Evolutionary conservation across 2,888 invertebrate species (phyloP).

Genomic region (Erpobdella octoculata): DNA sequence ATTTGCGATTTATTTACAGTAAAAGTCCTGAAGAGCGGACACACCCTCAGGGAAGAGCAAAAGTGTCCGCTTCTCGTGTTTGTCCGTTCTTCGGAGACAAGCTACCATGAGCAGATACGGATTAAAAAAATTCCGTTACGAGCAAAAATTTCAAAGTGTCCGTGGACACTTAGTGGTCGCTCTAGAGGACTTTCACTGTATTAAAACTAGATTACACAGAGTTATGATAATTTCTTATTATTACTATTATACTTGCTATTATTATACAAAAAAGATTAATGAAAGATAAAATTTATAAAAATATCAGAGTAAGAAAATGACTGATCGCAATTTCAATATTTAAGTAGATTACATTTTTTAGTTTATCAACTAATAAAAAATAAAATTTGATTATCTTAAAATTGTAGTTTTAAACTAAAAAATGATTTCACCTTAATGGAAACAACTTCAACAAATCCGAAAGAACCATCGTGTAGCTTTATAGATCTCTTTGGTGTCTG

Average conservation of each 20-base stretch:
- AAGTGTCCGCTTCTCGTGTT: no score
- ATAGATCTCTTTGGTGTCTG: constrained; percentile 35
- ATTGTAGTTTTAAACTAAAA: not conserved
- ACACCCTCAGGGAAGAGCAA: no score
- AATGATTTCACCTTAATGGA: constrained; percentile 74
- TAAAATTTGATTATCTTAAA: not conserved
- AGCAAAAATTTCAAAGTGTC: not conserved
- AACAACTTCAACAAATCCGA: constrained; percentile 87
- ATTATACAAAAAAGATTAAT: not conserved
- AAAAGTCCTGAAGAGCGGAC: no score
- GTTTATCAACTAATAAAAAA: not conserved
- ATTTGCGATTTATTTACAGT: no score
- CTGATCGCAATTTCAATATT: not conserved
- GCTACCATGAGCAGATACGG: no score
- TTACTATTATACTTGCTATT: not conserved
- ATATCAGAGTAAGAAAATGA: not conserved
- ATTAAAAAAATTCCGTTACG: not conserved
- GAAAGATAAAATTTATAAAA: not conserved
- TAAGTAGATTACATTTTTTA: not conserved
- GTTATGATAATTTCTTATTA: not conserved
- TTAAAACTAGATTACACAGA: no score
- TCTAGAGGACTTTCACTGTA: no score
- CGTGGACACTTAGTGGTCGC: no score
- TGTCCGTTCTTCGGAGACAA: no score
- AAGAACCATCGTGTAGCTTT: constrained; percentile 61